These are phyloP conservation scores for Montipora efflorescens DNA, from an alignment of 64 coral and sea anemone genomes.

Conservation along the genomic window DNA sequence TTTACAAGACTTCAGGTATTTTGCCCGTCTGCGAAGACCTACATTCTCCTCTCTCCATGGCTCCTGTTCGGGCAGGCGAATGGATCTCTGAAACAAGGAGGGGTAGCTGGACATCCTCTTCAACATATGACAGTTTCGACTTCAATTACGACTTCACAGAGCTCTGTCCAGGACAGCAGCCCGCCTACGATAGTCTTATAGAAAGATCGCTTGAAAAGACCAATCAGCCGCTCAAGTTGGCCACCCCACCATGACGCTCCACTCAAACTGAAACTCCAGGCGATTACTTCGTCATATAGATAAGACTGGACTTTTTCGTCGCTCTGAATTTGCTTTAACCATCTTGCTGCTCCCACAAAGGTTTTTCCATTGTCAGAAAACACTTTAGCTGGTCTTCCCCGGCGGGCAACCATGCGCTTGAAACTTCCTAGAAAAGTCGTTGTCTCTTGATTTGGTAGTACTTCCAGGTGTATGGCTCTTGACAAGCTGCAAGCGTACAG, in stretches of 20 bases:
- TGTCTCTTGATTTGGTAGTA: slow-evolving; percentile 12
- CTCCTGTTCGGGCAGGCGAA: slow-evolving; percentile 59
- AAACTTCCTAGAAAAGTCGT: slow-evolving; percentile 34
- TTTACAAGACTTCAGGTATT: slow-evolving; percentile 40
- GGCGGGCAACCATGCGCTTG: slow-evolving; percentile 36
- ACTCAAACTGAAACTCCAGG: slow-evolving; percentile 60
- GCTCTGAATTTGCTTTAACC: slow-evolving; percentile 21
- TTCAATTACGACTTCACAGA: slow-evolving; percentile 52
- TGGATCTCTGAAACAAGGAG: slow-evolving; percentile 48
- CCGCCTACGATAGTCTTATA: slow-evolving; percentile 57
- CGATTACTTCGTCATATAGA: slow-evolving; percentile 18
- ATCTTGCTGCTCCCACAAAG: slow-evolving; percentile 57
- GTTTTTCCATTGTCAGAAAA: slow-evolving; percentile 69
- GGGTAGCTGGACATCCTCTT: slow-evolving; percentile 54
- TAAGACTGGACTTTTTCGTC: slow-evolving; percentile 19
- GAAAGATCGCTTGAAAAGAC: slow-evolving; percentile 59
- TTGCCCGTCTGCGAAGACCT: slow-evolving; percentile 26
- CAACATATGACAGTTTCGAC: slow-evolving; percentile 52
- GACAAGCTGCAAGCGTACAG: slow-evolving; percentile 57
- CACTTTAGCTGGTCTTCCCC: slow-evolving; percentile 39
- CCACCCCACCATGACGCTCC: slow-evolving; percentile 61
- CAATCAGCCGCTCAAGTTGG: slow-evolving; percentile 61
- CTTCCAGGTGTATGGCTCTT: slow-evolving; percentile 54
- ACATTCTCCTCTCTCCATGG: slow-evolving; percentile 1
- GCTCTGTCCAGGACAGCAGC: slow-evolving; percentile 39